These are phyloP conservation scores for Galerucella calmariensis DNA, from an alignment of 2,888 invertebrate species.

Conservation along the genomic window DNA sequence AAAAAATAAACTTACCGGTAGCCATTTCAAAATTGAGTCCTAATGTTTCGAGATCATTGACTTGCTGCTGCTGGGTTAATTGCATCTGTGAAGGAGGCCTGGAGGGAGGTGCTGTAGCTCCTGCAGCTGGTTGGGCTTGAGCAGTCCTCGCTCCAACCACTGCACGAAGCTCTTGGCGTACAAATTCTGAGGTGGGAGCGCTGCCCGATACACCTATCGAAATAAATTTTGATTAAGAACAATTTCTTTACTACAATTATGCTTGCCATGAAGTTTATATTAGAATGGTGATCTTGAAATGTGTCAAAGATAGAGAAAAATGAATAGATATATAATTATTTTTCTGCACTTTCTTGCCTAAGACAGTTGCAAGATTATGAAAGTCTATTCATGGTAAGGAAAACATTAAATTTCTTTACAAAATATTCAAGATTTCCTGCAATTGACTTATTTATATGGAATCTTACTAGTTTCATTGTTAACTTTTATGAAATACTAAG, in stretches of 20 bases:
- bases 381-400: not conserved
- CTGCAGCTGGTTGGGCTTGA: constrained; percentile 62
- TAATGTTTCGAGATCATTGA: constrained; percentile 76
- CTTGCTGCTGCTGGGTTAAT: constrained; percentile 59
- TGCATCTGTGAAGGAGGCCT: constrained; percentile 53
- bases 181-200: constrained; percentile 83
- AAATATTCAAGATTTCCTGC: not conserved
- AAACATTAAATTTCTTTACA: not conserved
- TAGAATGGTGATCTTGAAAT: not conserved
- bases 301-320: not conserved
- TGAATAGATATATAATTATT: not conserved
- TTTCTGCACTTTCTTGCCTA: not conserved
- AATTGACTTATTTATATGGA: not conserved
- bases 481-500: not conserved
- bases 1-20: constrained; percentile 66
- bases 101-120: constrained; percentile 40
- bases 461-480: not conserved
- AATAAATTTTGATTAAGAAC: constrained; percentile 43
- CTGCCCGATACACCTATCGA: constrained; percentile 68
- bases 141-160: constrained; percentile 85
- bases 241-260: constrained; percentile 4
- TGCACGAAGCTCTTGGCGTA: constrained; percentile 89
- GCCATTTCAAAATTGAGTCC: constrained; percentile 77
- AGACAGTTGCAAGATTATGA: not conserved
- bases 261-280: not conserved